Base-by-base conservation (phyloP, 2,888 invertebrate species). In the Phyllotreta striolata region DNA sequence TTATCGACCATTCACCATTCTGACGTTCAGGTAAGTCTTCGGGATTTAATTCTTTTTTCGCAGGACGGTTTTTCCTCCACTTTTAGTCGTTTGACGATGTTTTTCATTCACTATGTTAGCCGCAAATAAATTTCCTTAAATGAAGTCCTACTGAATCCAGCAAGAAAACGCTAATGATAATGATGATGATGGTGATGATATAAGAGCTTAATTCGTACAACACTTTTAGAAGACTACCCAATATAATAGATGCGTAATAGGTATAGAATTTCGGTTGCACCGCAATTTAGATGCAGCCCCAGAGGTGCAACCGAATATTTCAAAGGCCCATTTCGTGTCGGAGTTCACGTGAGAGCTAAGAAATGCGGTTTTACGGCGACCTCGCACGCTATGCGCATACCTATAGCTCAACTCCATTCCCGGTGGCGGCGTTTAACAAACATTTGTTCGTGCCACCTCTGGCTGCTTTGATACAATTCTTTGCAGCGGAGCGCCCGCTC, bases 1-100 rank as follows among this genome's bases (percentile, higher is more conserved):
- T 57, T 94, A 94, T 81, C 85, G 94, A 73, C 94, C 95, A 43
- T 83, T 95, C 70, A 93, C 93, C 10, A 89, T 91, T 54, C 84
- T 94, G 56, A 89, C 92, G 6, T 95, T 95, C 84, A 88, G 94
- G 94, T 94, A 82, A 88, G 89, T 34, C 14, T 43, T 38, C 13
- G 9, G 24, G 24, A 24, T 24, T 24, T 24, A 10, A 34, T 38
- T 13, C n/a, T 10, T 37, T 37, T 35, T 38, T 47, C n/a, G n/a
- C n/a, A 10, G 8, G 24, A 24, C 24, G 2, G 24, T 24, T 24
- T 24, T 24, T 24, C 24, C 24, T 24, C 13, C 13, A 46, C 13
- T 46, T 9, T 46, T n/a, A 46, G 6, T 9, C 10, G 8, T 46
- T 6, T 2, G 12, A 8, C 38, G 13, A 10, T 51, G 51, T 51